Percentiles rank a stretch among this genome's conserved stretches.
phyloP scores from a whole-genome alignment of 2,797 vertebrate species.

The Micropoecilia bifurca region DNA sequence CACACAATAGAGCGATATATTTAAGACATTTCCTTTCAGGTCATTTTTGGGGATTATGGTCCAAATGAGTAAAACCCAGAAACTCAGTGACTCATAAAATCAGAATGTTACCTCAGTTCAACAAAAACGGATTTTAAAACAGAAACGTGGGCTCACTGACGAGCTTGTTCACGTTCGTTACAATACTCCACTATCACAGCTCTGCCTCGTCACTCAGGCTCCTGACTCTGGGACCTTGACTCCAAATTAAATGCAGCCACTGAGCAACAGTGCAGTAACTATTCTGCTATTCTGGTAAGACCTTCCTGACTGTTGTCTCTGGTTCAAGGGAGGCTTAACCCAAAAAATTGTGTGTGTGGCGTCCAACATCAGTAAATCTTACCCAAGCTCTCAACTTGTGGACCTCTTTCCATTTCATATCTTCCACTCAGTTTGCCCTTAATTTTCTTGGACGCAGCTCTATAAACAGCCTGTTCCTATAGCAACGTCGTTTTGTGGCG shows the following conservation, averaged over 20 bases:
- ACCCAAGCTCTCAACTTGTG: not conserved
- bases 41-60: not conserved
- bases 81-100: not conserved
- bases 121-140: not conserved
- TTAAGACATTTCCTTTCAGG: not conserved
- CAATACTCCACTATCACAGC: not conserved
- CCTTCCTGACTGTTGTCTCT: not conserved
- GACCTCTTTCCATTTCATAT: not conserved
- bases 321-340: not conserved
- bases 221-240: not conserved
- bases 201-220: not conserved
- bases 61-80: not conserved
- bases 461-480: not conserved
- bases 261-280: not conserved
- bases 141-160: not conserved
- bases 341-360: not conserved
- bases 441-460: not conserved
- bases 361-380: not conserved
- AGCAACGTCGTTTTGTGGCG: not conserved
- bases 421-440: not conserved
- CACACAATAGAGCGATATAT: not conserved
- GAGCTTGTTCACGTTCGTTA: not conserved
- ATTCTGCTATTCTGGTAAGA: not conserved
- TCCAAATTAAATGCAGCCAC: not conserved
- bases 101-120: not conserved